A percentile compares a stretch with the other conserved stretches of the same genome.
Evolutionary conservation across 2,888 invertebrate genomes (phyloP).

Genomic region (Alloplasta piceator): DNA sequence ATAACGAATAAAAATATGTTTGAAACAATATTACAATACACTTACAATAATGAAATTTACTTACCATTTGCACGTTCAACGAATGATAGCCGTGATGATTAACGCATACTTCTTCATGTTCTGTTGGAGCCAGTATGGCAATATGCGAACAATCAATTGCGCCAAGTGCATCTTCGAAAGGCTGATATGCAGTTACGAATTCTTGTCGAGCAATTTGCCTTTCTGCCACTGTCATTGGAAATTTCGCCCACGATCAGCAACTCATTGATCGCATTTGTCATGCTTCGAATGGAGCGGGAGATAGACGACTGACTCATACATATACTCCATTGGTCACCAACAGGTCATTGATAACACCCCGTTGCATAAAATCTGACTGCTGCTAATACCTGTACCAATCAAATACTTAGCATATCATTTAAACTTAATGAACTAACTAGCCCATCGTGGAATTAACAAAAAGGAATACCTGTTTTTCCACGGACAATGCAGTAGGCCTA

Average conservation of each 20-base stretch:
- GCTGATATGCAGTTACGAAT: conserved; percentile 49
- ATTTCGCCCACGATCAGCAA: conserved; percentile 18
- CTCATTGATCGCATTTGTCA: conserved; percentile 38
- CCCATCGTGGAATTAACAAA: background rate
- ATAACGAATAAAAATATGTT: conserved; percentile 5
- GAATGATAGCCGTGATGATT: background rate
- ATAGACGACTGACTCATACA: conserved; percentile 31
- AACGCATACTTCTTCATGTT: conserved; percentile 1
- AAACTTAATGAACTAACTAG: background rate
- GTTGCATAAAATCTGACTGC: conserved; percentile 53
- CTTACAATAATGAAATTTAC: background rate
- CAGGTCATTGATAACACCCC: conserved; percentile 54
- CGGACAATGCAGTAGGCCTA: conserved; percentile 29
- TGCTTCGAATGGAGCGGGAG: conserved; percentile 36
- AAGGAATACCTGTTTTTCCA: conserved; percentile 43
- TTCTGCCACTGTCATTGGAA: conserved; percentile 34
- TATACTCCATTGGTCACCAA: conserved; percentile 34
- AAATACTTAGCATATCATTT: background rate
- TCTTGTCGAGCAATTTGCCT: conserved; percentile 32
- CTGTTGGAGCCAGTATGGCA: background rate
- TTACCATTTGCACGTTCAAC: conserved; percentile 3
- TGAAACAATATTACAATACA: conserved; percentile 1
- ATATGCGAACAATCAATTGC: conserved; percentile 51
- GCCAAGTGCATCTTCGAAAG: conserved; percentile 56
- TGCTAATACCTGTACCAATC: conserved; percentile 36